Evolutionary conservation across 2,797 vertebrate species (phyloP), one percentile per base, ranked within the genome.

Genomic region (Pelobates cultripes): DNA sequence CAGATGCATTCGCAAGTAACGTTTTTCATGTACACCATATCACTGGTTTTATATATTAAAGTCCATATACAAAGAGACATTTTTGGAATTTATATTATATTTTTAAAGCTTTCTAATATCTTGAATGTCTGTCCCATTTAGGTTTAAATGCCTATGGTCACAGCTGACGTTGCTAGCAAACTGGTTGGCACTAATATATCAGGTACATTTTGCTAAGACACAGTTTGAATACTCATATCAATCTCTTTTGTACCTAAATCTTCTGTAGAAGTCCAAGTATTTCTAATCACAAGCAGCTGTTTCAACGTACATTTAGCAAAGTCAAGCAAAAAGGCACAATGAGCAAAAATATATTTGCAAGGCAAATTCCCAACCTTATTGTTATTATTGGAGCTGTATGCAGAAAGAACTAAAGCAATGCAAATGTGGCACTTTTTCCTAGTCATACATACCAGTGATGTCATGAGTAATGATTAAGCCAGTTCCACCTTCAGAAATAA

Each of bases 291-390:
- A 43, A 66, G 64, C 80, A 77, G 67, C 53, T 81, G 79, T 43
- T 70, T 63, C 53, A 69, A 63, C 61, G 51, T 43, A 69, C 43
- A 75, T 57, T 44, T 70, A 43, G 79, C 72, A 75, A 47, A 10
- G 40, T 68, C 43, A 41, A 51, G 41, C 45, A 64, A 71, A 81
- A 81, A 75, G 47, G 55, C 73, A 28, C 79, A 76, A 76, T 28
- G 55, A 70, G 73, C 79, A 81, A 76, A 81, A 68, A 61, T 70
- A 63, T 76, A 63, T 81, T 75, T 75, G 53, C 61, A 73, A 66
- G 73, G 69, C 69, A 53, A 81, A 81, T 75, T 81, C 79, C 66
- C 69, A 66, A 80, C 64, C 69, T 80, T 80, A 75, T 80, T 80
- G 78, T 74, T 73, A 80, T 74, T 68, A 73, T 80, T 80, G 70